Conservation (phyloP, 1,140 invertebrate genomes). For the Ceratina australensis region DNA sequence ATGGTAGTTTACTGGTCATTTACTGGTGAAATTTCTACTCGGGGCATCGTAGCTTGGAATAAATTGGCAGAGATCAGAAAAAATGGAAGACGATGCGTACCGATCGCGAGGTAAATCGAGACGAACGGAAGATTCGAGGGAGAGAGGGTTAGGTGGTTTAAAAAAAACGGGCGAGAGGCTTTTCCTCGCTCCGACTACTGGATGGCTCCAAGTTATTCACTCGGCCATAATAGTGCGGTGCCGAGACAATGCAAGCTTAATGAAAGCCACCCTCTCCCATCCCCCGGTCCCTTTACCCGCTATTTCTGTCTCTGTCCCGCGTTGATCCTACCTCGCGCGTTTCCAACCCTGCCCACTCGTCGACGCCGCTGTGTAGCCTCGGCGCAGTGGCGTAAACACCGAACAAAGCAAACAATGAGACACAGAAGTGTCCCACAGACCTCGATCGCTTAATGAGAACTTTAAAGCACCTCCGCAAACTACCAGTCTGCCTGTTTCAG, state of each 20-base stretch:
- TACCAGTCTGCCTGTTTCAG: slow-evolving; percentile 53
- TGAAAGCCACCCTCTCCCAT: slow-evolving; percentile 67
- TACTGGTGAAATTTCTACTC: no score
- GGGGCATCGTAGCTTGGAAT: no score
- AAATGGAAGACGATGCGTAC: no score
- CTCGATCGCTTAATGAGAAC: slow-evolving; percentile 76
- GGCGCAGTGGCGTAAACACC: slow-evolving; percentile 69
- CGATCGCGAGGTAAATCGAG: background rate
- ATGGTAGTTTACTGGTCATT: no score
- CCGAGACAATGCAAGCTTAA: slow-evolving; percentile 76
- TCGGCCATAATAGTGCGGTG: slow-evolving; percentile 69
- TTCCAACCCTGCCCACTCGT: background rate
- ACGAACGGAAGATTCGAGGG: background rate
- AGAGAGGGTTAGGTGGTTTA: background rate
- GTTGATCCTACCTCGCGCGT: background rate
- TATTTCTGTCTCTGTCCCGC: background rate
- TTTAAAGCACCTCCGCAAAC: slow-evolving; percentile 68
- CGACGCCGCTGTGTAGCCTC: slow-evolving; percentile 32
- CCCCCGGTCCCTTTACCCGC: slow-evolving; percentile 11
- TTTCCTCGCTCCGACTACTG: slow-evolving; percentile 54
- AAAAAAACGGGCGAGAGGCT: slow-evolving; percentile 20
- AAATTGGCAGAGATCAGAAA: no score
- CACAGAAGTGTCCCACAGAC: slow-evolving; percentile 72
- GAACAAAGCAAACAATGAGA: slow-evolving; percentile 74
- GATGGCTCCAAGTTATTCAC: slow-evolving; percentile 70